Percentiles rank a stretch among this genome's conserved stretches.
Conservation (phyloP, 2,888 invertebrate species). For the Pseudoips prasinana region DNA sequence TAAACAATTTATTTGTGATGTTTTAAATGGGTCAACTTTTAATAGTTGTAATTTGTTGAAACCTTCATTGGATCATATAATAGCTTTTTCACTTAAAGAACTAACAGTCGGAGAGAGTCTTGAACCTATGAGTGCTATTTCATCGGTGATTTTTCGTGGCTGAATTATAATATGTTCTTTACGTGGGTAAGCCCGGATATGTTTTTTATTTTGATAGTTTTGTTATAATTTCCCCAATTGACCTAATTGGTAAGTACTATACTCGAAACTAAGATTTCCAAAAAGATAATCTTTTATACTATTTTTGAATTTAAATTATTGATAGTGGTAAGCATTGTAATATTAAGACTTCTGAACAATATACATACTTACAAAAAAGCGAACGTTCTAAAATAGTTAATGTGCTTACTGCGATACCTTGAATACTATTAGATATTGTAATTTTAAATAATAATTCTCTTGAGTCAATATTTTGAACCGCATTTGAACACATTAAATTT, state of each 20-base stretch:
- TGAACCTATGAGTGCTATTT: no score
- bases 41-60: no score
- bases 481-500: constrained; percentile 6
- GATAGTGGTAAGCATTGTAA: constrained; percentile 39
- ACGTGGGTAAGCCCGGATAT: no score
- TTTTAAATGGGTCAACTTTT: no score
- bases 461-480: constrained; percentile 2
- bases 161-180: no score
- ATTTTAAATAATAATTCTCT: constrained; percentile 11
- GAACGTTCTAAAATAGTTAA: constrained; percentile 78
- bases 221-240: not conserved
- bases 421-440: constrained; percentile 30
- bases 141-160: no score
- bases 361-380: constrained; percentile 61
- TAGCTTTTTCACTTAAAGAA: no score
- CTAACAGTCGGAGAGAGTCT: no score
- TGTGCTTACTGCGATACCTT: constrained; percentile 51
- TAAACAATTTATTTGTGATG: no score
- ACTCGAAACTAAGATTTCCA: constrained; percentile 11
- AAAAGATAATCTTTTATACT: constrained; percentile 12
- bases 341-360: constrained; percentile 38
- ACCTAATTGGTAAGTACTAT: constrained; percentile 2
- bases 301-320: constrained; percentile 14
- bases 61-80: no score
- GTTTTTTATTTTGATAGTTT: not conserved